phyloP scores from a whole-genome alignment of 2,888 invertebrate genomes.

The Fragum whitleyi region DNA sequence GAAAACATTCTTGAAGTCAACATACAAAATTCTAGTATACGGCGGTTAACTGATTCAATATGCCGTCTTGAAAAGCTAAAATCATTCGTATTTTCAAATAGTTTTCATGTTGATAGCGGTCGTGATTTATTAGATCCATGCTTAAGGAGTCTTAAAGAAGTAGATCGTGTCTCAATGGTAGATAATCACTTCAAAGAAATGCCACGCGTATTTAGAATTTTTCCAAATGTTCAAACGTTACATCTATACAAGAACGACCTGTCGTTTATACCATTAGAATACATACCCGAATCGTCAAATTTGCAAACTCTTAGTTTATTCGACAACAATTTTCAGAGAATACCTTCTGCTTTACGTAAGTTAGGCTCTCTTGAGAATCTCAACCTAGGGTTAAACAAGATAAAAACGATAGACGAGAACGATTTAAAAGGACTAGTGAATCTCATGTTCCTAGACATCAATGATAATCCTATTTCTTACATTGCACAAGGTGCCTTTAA shows the following conservation, averaged over 20 bases:
- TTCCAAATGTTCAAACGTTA: not conserved
- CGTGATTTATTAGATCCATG: not conserved
- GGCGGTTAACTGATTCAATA: not conserved
- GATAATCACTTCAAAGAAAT: not conserved
- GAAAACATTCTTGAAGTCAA: not conserved
- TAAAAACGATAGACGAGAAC: not conserved
- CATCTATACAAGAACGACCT: not conserved
- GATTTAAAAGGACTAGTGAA: not conserved
- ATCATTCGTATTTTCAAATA: not conserved
- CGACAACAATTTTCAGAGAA: not conserved
- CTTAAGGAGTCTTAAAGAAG: not conserved
- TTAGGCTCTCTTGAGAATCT: not conserved
- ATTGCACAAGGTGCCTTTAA: not conserved
- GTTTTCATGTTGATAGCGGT: not conserved
- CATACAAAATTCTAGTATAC: not conserved
- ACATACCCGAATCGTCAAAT: not conserved
- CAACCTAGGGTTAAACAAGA: not conserved
- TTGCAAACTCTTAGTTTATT: not conserved
- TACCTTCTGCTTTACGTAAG: not conserved
- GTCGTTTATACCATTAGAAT: not conserved
- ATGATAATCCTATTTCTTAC: not conserved
- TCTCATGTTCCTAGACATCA: not conserved
- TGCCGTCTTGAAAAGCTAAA: not conserved
- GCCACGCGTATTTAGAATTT: constrained; percentile 5
- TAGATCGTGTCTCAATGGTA: not conserved